These are phyloP conservation scores for Pachymerium ferrugineum DNA, from an alignment of 2,888 invertebrate genomes.

Conservation along the genomic window DNA sequence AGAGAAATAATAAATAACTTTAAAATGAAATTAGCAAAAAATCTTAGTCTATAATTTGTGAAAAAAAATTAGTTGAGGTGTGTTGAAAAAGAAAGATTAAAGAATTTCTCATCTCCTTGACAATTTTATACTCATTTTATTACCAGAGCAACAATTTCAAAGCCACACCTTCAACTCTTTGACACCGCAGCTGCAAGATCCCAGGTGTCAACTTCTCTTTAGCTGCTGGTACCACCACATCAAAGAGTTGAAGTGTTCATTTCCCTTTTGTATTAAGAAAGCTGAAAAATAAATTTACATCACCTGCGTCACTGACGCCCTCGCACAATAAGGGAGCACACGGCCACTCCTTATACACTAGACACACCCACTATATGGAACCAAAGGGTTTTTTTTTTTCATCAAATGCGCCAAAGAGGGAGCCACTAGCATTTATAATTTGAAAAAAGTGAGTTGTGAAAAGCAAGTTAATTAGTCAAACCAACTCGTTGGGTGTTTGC, in stretches of 20 bases:
- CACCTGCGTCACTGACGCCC: conserved; percentile 24
- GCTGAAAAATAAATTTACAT: conserved; percentile 24
- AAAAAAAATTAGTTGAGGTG: no score
- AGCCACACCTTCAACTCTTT: conserved; percentile 24
- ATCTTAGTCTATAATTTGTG: neutral
- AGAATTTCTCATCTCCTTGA: neutral
- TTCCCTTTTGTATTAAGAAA: conserved; percentile 15
- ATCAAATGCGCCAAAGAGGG: no score
- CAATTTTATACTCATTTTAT: neutral
- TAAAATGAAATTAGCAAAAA: neutral
- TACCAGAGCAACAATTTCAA: neutral
- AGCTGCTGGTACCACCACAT: conserved; percentile 19
- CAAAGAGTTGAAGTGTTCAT: conserved; percentile 23
- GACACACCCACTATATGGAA: neutral
- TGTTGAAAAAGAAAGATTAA: neutral
- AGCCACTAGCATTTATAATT: conserved; percentile 5
- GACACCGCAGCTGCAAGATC: conserved; percentile 19
- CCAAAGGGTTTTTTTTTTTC: no score
- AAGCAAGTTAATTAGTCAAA: conserved; percentile 17
- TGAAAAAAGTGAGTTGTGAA: neutral
- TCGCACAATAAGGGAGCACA: neutral
- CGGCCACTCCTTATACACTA: conserved; percentile 5
- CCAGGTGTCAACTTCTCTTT: conserved; percentile 22
- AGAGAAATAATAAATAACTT: neutral
- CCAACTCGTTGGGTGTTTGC: neutral